A percentile compares a stretch with the other conserved stretches of the same genome.
Evolutionary conservation across 2,113 vertebrate genomes (phyloP).

Genomic region (Nothobranchius kuhntae): DNA sequence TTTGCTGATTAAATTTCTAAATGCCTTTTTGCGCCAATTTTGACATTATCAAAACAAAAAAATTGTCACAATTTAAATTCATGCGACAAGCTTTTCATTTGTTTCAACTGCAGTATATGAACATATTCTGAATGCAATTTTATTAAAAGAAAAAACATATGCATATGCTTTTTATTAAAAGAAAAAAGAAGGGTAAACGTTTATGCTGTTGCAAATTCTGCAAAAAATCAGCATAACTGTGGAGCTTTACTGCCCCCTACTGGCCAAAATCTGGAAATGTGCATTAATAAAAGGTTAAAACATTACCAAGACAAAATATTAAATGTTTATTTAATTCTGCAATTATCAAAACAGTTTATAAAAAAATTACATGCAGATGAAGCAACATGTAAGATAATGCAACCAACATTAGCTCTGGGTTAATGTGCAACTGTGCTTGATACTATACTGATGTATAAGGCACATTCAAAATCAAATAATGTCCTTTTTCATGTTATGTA

Average conservation of each 20-base stretch:
- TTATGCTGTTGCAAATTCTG: background rate
- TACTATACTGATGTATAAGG: slow-evolving; percentile 52
- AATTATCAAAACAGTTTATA: slow-evolving; percentile 40
- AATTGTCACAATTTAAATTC: no score
- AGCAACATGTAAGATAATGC: slow-evolving; percentile 30
- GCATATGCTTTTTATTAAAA: background rate
- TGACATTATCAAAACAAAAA: no score
- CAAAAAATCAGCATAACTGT: background rate
- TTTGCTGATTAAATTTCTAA: no score
- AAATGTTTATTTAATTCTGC: slow-evolving; percentile 59
- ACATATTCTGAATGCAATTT: background rate
- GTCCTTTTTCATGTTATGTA: slow-evolving; percentile 9
- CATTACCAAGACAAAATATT: slow-evolving; percentile 12
- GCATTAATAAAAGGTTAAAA: no score
- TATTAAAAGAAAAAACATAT: background rate
- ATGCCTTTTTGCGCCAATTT: no score
- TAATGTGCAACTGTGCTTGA: slow-evolving; percentile 64
- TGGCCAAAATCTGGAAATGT: slow-evolving; percentile 40
- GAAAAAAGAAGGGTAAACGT: no score
- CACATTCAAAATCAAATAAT: slow-evolving; percentile 49
- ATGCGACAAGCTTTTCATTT: no score
- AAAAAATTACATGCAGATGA: slow-evolving; percentile 50
- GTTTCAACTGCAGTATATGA: no score
- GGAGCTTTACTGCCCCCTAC: slow-evolving; percentile 52
- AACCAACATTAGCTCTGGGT: slow-evolving; percentile 31